phyloP scores from a whole-genome alignment of 23 tunicate genomes.

The Styela clava region DNA sequence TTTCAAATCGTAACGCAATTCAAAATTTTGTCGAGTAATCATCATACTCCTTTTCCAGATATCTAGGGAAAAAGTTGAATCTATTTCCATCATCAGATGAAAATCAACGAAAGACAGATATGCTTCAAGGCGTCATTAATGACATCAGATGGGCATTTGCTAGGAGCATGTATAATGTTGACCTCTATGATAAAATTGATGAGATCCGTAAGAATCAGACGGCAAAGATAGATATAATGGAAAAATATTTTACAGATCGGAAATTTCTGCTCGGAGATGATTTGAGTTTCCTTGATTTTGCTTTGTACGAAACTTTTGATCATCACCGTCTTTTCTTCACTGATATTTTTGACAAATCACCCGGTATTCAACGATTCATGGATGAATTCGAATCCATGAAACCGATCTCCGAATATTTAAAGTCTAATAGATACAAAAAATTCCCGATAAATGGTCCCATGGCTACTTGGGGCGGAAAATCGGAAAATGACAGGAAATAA shows the following conservation, averaged over 20 bases:
- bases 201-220: conserved; percentile 13
- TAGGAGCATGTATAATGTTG: conserved; percentile 10
- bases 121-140: conserved; percentile 26
- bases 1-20: too few relatives aligned
- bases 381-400: conserved; percentile 17
- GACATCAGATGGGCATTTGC: conserved; percentile 20
- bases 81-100: conserved; percentile 14
- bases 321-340: conserved; percentile 29
- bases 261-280: conserved; percentile 40
- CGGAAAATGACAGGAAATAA: background rate
- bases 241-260: conserved; percentile 21
- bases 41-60: too few relatives aligned
- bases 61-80: conserved; percentile 38
- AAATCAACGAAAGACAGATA: conserved; percentile 19
- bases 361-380: conserved; percentile 6
- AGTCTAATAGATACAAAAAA: conserved; percentile 18
- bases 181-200: conserved; percentile 10
- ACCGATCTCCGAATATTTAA: conserved; percentile 34
- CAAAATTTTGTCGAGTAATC: too few relatives aligned
- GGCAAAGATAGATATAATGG: conserved; percentile 21
- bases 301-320: conserved; percentile 33
- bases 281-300: conserved; percentile 42
- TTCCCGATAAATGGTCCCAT: conserved; percentile 20
- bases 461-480: conserved; percentile 49
- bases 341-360: conserved; percentile 21